A percentile compares a stretch with the other conserved stretches of the same genome.
Evolutionary conservation across 2,797 vertebrate species (phyloP).

Genomic region (Chelmon rostratus): DNA sequence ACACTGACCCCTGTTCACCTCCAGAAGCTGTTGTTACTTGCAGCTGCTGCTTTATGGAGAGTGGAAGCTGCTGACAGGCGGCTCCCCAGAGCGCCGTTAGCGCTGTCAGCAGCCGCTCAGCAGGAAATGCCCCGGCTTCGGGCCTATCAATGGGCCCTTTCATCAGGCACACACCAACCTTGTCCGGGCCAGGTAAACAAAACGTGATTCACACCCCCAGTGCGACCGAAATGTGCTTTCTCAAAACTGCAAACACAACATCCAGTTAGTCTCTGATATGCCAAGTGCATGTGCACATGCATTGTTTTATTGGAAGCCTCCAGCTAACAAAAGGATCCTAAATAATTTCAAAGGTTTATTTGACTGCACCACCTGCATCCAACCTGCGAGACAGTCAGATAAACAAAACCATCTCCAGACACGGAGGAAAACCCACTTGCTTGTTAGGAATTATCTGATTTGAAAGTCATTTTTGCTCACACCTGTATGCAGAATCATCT

Average conservation of each 20-base stretch:
- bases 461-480: conserved; percentile 29
- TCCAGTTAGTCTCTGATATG: conserved; percentile 4
- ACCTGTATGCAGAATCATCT: conserved; percentile 38
- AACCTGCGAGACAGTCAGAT: neutral
- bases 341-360: neutral
- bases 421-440: conserved; percentile 1
- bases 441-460: conserved; percentile 18
- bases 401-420: conserved; percentile 28
- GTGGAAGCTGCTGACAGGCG: conserved; percentile 77
- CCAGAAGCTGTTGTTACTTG: conserved; percentile 39
- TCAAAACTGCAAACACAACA: conserved; percentile 25
- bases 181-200: conserved; percentile 69
- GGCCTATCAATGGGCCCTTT: conserved; percentile 82
- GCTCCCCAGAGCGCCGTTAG: conserved; percentile 72
- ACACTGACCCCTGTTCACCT: conserved; percentile 44
- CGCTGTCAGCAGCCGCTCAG: conserved; percentile 76
- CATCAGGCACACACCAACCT: conserved; percentile 67
- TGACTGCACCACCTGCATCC: neutral
- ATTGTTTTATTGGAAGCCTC: conserved; percentile 17
- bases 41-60: conserved; percentile 63
- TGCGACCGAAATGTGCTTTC: conserved; percentile 13
- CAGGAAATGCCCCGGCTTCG: conserved; percentile 83
- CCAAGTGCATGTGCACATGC: conserved; percentile 22
- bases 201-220: conserved; percentile 55
- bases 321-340: conserved; percentile 10